A percentile compares a stretch with the other conserved stretches of the same genome.
Evolutionary conservation across 2,113 vertebrate genomes (phyloP).

Genomic region (Ardeotis arabs): DNA sequence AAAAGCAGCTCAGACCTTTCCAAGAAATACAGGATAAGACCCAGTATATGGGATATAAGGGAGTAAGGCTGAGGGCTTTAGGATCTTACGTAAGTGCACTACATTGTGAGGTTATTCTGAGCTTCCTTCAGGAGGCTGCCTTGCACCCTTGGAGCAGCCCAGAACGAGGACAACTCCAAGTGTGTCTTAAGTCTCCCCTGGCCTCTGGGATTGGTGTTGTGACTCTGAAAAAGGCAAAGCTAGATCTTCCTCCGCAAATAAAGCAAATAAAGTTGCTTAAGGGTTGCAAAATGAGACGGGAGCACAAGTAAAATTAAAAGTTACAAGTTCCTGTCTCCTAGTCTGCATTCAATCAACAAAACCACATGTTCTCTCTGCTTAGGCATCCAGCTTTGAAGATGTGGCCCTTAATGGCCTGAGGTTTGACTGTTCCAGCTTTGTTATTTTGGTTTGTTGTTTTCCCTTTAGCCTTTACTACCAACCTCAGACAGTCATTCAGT

Average conservation of each 20-base stretch:
- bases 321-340: slow-evolving; percentile 16
- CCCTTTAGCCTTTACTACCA: slow-evolving; percentile 21
- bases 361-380: slow-evolving; percentile 9
- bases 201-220: neutral
- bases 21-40: neutral
- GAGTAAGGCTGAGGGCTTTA: neutral
- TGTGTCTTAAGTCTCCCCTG: neutral
- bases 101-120: neutral
- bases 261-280: neutral
- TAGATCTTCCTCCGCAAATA: neutral
- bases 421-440: slow-evolving; percentile 30
- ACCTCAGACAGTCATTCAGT: slow-evolving; percentile 13
- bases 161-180: neutral
- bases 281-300: neutral
- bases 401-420: neutral
- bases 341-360: slow-evolving; percentile 37
- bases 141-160: neutral
- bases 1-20: neutral
- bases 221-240: neutral
- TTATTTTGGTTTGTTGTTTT: neutral
- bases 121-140: neutral
- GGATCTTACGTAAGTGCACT: neutral
- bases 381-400: slow-evolving; percentile 37
- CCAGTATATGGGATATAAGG: neutral
- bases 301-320: slow-evolving; percentile 42